Evolutionary conservation across 2,888 invertebrate species (phyloP).

Genomic region (Hylaea fasciaria): DNA sequence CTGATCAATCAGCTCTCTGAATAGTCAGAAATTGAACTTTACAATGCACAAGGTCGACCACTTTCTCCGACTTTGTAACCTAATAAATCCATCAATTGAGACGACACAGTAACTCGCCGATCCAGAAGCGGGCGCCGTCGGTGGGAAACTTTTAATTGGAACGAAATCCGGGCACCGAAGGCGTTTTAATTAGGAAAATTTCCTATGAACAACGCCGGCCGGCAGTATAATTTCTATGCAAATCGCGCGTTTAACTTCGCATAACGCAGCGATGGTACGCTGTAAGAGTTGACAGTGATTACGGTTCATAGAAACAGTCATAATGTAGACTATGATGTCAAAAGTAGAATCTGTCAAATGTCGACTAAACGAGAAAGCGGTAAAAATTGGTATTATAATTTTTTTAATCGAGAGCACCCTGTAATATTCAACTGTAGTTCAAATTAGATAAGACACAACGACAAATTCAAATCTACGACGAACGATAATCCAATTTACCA

Average conservation of each 20-base stretch:
- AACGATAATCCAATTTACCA: too few species aligned
- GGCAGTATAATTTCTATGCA: conserved; percentile 83
- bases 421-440: too few species aligned
- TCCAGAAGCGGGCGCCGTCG: conserved; percentile 42
- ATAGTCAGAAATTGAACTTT: too few species aligned
- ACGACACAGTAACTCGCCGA: conserved; percentile 37
- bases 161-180: conserved; percentile 78
- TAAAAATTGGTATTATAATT: too few species aligned
- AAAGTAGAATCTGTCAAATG: too few species aligned
- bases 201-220: conserved; percentile 80
- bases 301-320: conserved; percentile 1
- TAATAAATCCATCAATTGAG: conserved; percentile 42
- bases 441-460: background rate
- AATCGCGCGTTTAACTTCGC: conserved; percentile 82
- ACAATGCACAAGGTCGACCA: too few species aligned
- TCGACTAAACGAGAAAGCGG: too few species aligned
- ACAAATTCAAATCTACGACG: too few species aligned
- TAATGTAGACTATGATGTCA: too few species aligned
- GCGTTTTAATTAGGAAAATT: conserved; percentile 84
- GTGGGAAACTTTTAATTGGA: conserved; percentile 81
- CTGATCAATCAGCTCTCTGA: too few species aligned
- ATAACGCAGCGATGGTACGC: conserved; percentile 49
- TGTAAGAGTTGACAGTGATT: conserved; percentile 17
- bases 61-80: conserved; percentile 12
- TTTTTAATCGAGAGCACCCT: too few species aligned